Percentiles rank a stretch among this genome's conserved stretches.
Evolutionary conservation across 2,888 invertebrate species (phyloP).

Genomic region (Leptarthrus brevirostris): DNA sequence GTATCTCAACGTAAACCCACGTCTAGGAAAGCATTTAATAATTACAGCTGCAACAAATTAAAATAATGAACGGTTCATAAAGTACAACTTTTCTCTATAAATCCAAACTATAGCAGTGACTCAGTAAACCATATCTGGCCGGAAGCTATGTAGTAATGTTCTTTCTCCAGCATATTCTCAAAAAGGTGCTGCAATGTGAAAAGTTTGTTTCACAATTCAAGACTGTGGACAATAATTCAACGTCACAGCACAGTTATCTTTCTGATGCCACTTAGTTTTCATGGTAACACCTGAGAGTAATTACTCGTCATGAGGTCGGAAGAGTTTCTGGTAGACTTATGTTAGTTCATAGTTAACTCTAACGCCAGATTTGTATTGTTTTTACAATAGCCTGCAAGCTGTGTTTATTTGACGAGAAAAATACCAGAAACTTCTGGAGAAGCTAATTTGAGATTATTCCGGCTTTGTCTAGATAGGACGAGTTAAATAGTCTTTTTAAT

Average conservation of each 20-base stretch:
- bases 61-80: conserved; percentile 31
- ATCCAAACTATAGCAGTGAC: neutral
- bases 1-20: too few species aligned
- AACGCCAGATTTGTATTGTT: conserved; percentile 3
- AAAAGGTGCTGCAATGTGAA: neutral
- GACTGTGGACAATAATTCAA: conserved; percentile 18
- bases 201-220: conserved; percentile 9
- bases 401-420: conserved; percentile 6
- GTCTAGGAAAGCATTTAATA: neutral
- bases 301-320: conserved; percentile 13
- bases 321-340: neutral
- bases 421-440: neutral
- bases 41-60: conserved; percentile 28
- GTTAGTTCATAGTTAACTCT: neutral
- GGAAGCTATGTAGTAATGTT: neutral
- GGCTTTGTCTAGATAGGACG: too few species aligned
- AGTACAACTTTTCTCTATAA: conserved; percentile 19
- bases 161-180: too few species aligned
- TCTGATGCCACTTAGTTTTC: neutral
- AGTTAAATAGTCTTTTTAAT: too few species aligned
- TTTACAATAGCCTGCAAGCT: neutral
- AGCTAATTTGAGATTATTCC: neutral
- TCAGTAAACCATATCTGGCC: neutral
- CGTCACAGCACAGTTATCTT: conserved; percentile 1
- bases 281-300: conserved; percentile 3